A percentile compares a stretch with the other conserved stretches of the same genome.
phyloP scores from a whole-genome alignment of 2,113 vertebrate species.

The Muntiacus reevesi region DNA sequence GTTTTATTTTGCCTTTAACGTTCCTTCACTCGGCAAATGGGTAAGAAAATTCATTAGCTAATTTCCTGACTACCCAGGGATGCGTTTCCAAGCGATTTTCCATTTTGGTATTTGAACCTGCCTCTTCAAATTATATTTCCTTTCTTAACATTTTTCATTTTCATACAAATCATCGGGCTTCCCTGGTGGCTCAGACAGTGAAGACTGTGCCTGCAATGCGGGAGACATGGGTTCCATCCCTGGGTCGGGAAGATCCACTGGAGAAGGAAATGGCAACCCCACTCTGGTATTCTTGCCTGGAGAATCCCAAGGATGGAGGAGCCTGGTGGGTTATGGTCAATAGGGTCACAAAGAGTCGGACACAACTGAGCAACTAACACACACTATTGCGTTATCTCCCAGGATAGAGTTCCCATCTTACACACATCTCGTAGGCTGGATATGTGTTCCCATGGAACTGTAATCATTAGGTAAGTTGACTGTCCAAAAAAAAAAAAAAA shows the following conservation, averaged over 20 bases:
- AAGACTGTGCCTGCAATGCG: background rate
- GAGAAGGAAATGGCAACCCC: background rate
- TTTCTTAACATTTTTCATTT: background rate
- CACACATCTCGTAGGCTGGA: background rate
- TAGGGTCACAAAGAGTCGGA: background rate
- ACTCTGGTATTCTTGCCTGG: background rate
- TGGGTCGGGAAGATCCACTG: background rate
- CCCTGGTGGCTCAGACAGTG: background rate
- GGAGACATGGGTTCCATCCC: background rate
- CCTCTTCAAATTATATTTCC: background rate
- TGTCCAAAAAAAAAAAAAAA: background rate
- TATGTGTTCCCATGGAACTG: background rate
- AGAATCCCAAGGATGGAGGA: background rate
- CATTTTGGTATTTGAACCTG: background rate
- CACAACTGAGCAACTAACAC: fast-evolving
- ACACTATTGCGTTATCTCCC: background rate
- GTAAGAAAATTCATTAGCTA: background rate
- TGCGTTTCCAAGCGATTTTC: fast-evolving
- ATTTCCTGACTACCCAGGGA: background rate
- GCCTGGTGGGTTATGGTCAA: background rate
- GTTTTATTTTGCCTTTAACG: background rate
- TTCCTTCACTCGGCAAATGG: background rate
- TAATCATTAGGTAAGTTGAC: slow-evolving; percentile 8
- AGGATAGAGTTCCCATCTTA: background rate
- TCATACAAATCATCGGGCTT: background rate